Base-by-base conservation (phyloP, 1,140 invertebrate species). In the Drosophila yakuba region DNA sequence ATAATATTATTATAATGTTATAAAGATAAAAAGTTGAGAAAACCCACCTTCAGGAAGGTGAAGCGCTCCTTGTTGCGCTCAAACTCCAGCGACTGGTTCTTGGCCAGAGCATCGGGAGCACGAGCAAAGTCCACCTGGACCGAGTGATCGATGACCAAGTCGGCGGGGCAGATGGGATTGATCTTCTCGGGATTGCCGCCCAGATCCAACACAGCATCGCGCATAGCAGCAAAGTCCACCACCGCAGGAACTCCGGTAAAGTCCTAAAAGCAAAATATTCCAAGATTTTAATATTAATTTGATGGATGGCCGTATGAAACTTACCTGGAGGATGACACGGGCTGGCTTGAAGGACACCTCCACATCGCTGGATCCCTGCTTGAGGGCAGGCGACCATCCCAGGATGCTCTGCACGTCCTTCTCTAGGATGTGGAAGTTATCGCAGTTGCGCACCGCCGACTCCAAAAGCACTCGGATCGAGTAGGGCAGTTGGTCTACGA, bases 171-270 rank as follows among this genome's bases (percentile, higher is more conserved):
- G 47, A 98, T 95, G 2, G 99, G 99, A 93, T 99, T 99, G 73
- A 99, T 99, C 93, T 96, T 97, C 68, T 98, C 94, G 3, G 98
- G 97, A 94, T 99, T 94, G 2, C 97, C 97, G 1, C 96, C 96
- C 10, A 99, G 93, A 38, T 94, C 93, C 85, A 96, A 95, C 0
- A 99, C 97, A 20, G 98, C 98, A 94, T 99, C 98, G 83, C 98
- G 94, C 98, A 99, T 99, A 6, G 98, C 98, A 38, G 99, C 99
- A 94, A 99, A 98, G 93, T 99, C 99, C 11, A 99, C 98, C 10
- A 99, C 97, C 8, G 98, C 98, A 15, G 99, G 98, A 0, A 99
- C 98, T n/a, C 98, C 98, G 50, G 98, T 99, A 63, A 97, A 97
- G 93, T 98, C 97, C 96, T 97, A 36, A 28, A 5, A 2, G 7